Evolutionary conservation across 2,113 vertebrate species (phyloP).

Genomic region (Urocynchramus pylzowi): DNA sequence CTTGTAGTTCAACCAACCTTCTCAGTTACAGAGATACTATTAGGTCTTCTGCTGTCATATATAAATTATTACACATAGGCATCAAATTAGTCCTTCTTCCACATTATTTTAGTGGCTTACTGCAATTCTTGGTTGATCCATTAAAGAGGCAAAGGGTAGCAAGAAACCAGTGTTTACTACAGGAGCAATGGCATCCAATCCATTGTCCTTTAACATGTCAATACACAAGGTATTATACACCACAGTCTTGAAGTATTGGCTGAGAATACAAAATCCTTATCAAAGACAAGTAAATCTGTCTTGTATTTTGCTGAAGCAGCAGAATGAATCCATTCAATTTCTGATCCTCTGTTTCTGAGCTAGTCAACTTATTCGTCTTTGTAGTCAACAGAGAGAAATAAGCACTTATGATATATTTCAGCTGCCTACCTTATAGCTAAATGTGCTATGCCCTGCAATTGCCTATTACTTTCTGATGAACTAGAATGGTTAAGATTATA

Average conservation of each 20-base stretch:
- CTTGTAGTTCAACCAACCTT: background rate
- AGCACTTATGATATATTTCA: background rate
- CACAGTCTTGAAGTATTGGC: background rate
- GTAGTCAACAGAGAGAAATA: background rate
- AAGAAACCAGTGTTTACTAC: accelerated
- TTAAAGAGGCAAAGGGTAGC: background rate
- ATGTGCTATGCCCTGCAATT: background rate
- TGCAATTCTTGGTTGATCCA: background rate
- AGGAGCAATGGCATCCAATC: background rate
- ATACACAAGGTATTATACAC: background rate
- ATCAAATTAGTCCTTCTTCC: background rate
- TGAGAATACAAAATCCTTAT: background rate
- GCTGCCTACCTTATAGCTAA: background rate
- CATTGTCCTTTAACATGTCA: background rate
- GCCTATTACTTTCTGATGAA: background rate
- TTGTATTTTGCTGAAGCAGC: background rate
- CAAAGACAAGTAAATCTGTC: background rate
- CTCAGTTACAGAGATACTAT: background rate
- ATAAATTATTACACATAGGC: background rate
- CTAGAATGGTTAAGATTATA: background rate
- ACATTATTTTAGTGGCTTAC: background rate
- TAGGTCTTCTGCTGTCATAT: background rate
- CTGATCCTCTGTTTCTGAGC: background rate
- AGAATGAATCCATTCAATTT: background rate
- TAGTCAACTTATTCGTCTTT: background rate